Evolutionary conservation across 2,888 invertebrate species (phyloP).

Genomic region (Andrena bucephala): DNA sequence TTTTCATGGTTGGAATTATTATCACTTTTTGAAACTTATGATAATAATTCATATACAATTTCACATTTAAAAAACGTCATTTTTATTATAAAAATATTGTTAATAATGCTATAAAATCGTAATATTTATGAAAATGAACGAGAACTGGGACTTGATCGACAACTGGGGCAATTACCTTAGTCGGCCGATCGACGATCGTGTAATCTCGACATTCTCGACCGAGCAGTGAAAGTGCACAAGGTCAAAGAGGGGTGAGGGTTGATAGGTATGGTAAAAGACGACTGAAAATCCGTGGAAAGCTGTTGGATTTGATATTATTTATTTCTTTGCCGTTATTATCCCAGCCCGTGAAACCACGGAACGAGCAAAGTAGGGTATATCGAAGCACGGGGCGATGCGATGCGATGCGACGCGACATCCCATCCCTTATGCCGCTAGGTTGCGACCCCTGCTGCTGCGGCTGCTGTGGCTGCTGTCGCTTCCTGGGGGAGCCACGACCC

Average conservation of each 20-base stretch:
- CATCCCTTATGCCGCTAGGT: slow-evolving; percentile 56
- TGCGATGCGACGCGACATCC: slow-evolving; percentile 33
- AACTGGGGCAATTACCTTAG: too few species aligned
- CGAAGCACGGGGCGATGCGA: slow-evolving; percentile 21
- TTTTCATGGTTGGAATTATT: too few species aligned
- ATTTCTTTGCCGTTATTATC: slow-evolving; percentile 33
- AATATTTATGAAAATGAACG: too few species aligned
- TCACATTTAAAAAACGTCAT: too few species aligned
- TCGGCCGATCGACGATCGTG: neutral
- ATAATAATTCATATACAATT: too few species aligned
- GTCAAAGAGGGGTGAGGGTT: neutral
- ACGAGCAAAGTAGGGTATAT: slow-evolving; percentile 47
- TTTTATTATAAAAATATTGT: too few species aligned
- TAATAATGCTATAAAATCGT: too few species aligned
- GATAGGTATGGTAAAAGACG: neutral
- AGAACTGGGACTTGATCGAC: too few species aligned
- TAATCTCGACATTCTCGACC: neutral
- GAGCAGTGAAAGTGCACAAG: neutral
- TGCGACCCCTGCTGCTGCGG: slow-evolving; percentile 60
- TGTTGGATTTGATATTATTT: slow-evolving; percentile 19
- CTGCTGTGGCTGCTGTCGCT: slow-evolving; percentile 54
- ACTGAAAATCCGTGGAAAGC: slow-evolving; percentile 22
- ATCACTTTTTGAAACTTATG: too few species aligned
- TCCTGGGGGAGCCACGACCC: slow-evolving; percentile 73
- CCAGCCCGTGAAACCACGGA: slow-evolving; percentile 37